A percentile compares a stretch with the other conserved stretches of the same genome.
These are phyloP conservation scores for Eupithecia insigniata DNA, from an alignment of 2,888 invertebrate species.

Conservation along the genomic window DNA sequence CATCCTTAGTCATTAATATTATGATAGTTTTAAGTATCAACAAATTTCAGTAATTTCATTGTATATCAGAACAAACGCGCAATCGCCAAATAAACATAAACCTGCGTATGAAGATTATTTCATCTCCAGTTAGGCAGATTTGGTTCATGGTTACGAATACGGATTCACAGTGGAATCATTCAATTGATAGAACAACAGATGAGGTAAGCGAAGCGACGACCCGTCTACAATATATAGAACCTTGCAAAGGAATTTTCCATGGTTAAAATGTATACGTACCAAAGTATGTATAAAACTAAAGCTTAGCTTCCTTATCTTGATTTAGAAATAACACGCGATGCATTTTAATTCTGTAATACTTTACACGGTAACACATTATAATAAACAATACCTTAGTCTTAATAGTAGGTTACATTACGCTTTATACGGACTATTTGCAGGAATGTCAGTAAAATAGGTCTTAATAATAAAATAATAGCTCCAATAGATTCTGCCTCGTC, in stretches of 20 bases:
- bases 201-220: conserved; percentile 37
- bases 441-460: too few relatives aligned
- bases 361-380: not conserved
- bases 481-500: too few relatives aligned
- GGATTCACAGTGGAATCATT: conserved; percentile 25
- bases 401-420: not conserved
- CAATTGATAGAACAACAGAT: conserved; percentile 33
- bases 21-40: too few relatives aligned
- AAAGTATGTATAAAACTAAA: conserved; percentile 28
- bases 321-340: conserved; percentile 46
- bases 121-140: conserved; percentile 19
- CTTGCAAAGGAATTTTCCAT: conserved; percentile 31
- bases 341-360: conserved; percentile 37
- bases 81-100: not conserved
- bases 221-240: conserved; percentile 29
- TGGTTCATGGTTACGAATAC: conserved; percentile 25
- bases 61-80: not conserved
- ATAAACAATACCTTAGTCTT: not conserved
- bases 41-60: not conserved
- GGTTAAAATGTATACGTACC: conserved; percentile 26
- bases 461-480: too few relatives aligned
- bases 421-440: not conserved
- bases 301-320: conserved; percentile 46
- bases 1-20: too few relatives aligned
- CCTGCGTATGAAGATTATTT: conserved; percentile 13